These are phyloP conservation scores for Eunapius fragilis DNA, from an alignment of 37 sponge, comb jelly and placozoan genomes.

Conservation along the genomic window DNA sequence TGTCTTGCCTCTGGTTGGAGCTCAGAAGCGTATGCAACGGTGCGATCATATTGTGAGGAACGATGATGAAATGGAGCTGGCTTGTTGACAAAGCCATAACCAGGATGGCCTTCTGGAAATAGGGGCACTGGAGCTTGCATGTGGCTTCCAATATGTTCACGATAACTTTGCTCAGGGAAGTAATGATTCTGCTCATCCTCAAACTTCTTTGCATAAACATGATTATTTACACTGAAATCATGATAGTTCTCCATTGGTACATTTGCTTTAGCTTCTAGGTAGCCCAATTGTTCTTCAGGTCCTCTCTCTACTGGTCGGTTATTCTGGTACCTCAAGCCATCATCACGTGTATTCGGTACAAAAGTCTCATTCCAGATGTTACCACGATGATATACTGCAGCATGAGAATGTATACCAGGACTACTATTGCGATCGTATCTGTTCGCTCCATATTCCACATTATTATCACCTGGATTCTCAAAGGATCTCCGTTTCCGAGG, in stretches of 20 bases:
- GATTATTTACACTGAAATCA: not conserved
- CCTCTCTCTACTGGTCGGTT: not conserved
- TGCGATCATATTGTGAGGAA: not conserved
- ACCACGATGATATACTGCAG: not conserved
- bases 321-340: not conserved
- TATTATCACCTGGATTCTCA: not conserved
- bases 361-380: not conserved
- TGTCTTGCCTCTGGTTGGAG: not conserved
- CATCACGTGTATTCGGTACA: not conserved
- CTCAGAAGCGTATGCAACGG: not conserved
- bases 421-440: not conserved
- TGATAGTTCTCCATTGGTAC: too few relatives aligned
- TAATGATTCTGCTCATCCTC: not conserved
- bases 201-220: not conserved
- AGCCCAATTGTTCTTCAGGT: not conserved
- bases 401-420: not conserved
- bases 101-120: not conserved
- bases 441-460: not conserved
- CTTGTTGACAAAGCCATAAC: not conserved
- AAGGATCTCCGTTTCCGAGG: not conserved
- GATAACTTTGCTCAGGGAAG: not conserved
- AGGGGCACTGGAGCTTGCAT: not conserved
- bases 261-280: not conserved
- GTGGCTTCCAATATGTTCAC: not conserved
- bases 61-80: not conserved